Evolutionary conservation across 2,797 vertebrate species (phyloP), one percentile per base, ranked within the genome.

Genomic region (Discoglossus pictus): DNA sequence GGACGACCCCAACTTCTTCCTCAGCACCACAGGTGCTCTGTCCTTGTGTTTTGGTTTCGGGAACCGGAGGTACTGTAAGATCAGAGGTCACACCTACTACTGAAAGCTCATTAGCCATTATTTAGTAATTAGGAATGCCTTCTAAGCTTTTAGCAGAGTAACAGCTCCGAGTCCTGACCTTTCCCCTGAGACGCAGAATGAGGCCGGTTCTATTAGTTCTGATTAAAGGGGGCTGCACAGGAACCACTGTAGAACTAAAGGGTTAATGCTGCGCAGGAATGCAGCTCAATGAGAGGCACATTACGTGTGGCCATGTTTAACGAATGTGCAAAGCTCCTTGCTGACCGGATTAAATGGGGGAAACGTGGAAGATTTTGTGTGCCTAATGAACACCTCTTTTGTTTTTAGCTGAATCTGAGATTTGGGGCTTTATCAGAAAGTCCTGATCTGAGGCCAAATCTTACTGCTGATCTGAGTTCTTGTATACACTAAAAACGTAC

Each of bases 81-180:
- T 54, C 48, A 54, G 20, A 7, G 65, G 66, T 61, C 48, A 43
- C 21, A 23, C 18, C 25, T 3, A 38, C 27, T 12, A 18, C 31
- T 25, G 39, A 52, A 47, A 54, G 54, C 27, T 54, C 48, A 25
- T 39, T 43, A 58, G 58, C 47, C 61, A 69, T 69, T 69, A 69
- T 55, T 48, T 62, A 53, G 27, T 50, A 69, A 69, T 69, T 69
- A 69, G 43, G 16, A 46, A 38, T 18, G 42, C 48, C 62, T 61
- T 42, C 50, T 47, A 27, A 35, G 50, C 36, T 9, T 38, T 8
- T n/a, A 20, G 42, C 35, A 34, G 44, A 46, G 44, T 31, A 34
- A 7, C 46, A 12, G 65, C 55, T 25, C n/a, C 17, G 18, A 7
- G 12, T 36, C 35, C 9, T 60, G 65, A 67, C 64, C 64, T 66